These are phyloP conservation scores for Scotopteryx bipunctaria DNA, from an alignment of 2,888 invertebrate species.

Conservation along the genomic window DNA sequence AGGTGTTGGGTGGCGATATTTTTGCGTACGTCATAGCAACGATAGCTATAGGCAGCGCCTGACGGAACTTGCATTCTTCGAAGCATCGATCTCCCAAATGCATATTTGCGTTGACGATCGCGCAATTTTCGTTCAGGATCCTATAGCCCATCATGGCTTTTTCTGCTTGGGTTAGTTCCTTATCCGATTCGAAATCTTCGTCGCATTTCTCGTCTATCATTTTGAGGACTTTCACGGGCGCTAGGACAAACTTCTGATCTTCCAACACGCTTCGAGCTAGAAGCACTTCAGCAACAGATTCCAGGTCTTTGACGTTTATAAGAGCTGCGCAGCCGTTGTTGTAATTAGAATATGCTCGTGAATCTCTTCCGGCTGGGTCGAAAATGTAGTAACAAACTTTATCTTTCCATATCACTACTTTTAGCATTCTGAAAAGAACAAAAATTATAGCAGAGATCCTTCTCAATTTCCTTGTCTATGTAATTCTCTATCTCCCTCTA, in stretches of 20 bases:
- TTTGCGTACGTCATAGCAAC: conserved; percentile 85
- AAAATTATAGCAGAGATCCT: not conserved
- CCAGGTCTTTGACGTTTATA: conserved; percentile 79
- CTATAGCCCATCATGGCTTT: conserved; percentile 82
- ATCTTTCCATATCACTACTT: conserved; percentile 84
- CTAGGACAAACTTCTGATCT: conserved; percentile 77
- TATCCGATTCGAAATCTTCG: conserved; percentile 76
- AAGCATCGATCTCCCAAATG: conserved; percentile 84
- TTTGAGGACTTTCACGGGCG: conserved; percentile 73
- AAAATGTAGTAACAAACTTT: conserved; percentile 85
- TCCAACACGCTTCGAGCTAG: conserved; percentile 73
- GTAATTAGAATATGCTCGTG: conserved; percentile 76
- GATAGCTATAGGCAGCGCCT: conserved; percentile 84
- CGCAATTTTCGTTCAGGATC: conserved; percentile 80
- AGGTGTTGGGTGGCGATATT: conserved; percentile 85
- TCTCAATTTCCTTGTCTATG: too few relatives aligned
- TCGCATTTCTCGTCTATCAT: conserved; percentile 70
- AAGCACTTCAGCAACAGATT: conserved; percentile 76
- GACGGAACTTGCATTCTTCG: conserved; percentile 82
- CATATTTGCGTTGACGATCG: conserved; percentile 82
- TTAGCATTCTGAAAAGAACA: conserved; percentile 58
- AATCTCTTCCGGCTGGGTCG: conserved; percentile 84
- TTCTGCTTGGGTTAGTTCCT: conserved; percentile 72
- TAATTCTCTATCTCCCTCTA: too few relatives aligned
- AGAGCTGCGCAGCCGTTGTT: conserved; percentile 81